A percentile compares a stretch with the other conserved stretches of the same genome.
phyloP scores from a whole-genome alignment of 1,140 invertebrate species.

The Heliconius congener region DNA sequence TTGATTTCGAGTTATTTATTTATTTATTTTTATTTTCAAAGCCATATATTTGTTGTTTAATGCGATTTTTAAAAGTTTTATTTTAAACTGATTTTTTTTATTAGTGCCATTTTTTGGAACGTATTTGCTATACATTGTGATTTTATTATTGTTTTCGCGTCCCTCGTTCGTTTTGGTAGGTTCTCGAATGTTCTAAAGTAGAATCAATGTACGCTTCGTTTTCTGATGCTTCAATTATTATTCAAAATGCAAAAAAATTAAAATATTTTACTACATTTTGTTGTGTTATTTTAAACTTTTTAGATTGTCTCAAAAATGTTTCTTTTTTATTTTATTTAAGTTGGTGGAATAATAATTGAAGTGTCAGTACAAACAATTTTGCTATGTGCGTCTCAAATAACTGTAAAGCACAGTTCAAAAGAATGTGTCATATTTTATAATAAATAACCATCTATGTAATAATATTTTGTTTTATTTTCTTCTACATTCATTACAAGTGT shows the following conservation, averaged over 20 bases:
- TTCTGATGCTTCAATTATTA: conserved; percentile 41
- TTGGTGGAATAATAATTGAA: conserved; percentile 34
- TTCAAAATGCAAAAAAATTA: neutral
- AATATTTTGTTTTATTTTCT: conserved; percentile 55
- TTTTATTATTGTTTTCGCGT: conserved; percentile 54
- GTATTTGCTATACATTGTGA: conserved; percentile 57
- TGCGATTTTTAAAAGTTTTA: conserved; percentile 55
- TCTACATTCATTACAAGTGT: neutral
- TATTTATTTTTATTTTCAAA: conserved; percentile 69
- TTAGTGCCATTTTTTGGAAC: conserved; percentile 62
- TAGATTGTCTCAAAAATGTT: neutral
- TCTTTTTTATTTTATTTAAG: neutral
- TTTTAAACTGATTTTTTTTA: conserved; percentile 43
- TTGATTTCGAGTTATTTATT: conserved; percentile 76
- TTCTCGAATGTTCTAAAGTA: conserved; percentile 76
- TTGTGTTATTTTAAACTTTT: neutral
- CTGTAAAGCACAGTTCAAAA: conserved; percentile 78
- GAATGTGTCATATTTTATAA: conserved; percentile 82
- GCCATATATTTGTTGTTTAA: conserved; percentile 74
- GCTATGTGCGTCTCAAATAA: conserved; percentile 77
- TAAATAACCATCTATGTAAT: conserved; percentile 81
- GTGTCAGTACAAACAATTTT: conserved; percentile 56
- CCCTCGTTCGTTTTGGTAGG: conserved; percentile 66
- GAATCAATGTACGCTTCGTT: conserved; percentile 76
- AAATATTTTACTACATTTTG: neutral